Evolutionary conservation across 1,140 invertebrate species (phyloP).

Genomic region (Trypoxylus dichotomus): DNA sequence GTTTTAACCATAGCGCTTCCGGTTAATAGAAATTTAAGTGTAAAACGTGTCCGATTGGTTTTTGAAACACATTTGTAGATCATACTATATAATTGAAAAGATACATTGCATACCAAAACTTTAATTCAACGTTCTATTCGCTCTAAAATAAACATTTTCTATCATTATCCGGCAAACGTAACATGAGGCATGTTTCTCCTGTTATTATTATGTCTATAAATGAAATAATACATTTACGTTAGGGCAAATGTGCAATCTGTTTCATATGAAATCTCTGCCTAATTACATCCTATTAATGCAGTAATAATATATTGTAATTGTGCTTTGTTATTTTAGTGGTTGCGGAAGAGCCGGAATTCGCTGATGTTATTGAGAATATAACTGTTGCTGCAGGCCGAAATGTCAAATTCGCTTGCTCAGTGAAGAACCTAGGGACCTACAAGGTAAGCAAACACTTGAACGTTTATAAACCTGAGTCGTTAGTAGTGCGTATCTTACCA

Average conservation of each 20-base stretch:
- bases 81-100: not conserved
- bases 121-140: no score
- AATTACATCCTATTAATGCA: not conserved
- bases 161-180: no score
- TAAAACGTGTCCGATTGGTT: no score
- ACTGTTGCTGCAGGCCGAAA: slow-evolving; percentile 75
- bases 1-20: not conserved
- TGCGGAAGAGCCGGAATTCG: slow-evolving; percentile 68
- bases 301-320: slow-evolving; percentile 37
- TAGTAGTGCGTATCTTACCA: not conserved
- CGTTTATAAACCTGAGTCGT: not conserved
- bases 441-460: slow-evolving; percentile 46
- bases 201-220: not conserved
- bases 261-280: not conserved
- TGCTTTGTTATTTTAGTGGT: slow-evolving; percentile 57
- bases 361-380: slow-evolving; percentile 70
- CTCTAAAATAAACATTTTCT: no score
- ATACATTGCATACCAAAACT: no score
- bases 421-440: slow-evolving; percentile 77
- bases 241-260: not conserved
- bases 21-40: not conserved
- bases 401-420: slow-evolving; percentile 85
- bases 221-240: not conserved
- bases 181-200: no score
- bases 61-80: not conserved